Percentiles rank a stretch among this genome's conserved stretches.
These are phyloP conservation scores for Parazoanthus swiftii DNA, from an alignment of 92 coral and sea anemone species.

Conservation along the genomic window DNA sequence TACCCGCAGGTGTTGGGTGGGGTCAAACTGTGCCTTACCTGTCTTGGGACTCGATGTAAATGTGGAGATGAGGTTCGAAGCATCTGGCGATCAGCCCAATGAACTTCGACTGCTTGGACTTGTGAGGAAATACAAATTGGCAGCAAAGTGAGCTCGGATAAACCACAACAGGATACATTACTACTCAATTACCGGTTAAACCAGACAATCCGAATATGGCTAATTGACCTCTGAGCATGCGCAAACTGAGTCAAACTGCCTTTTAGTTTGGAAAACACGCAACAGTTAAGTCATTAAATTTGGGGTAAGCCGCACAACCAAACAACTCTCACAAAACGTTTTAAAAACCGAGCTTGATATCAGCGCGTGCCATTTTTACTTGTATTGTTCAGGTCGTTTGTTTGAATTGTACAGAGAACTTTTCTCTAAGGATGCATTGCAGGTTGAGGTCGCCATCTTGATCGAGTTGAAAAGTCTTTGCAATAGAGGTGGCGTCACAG, in stretches of 20 bases:
- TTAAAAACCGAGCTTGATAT: background rate
- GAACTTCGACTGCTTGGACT: constrained; percentile 90
- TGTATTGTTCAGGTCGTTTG: too few relatives aligned
- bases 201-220: background rate
- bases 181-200: background rate
- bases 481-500: too few relatives aligned
- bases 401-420: too few relatives aligned
- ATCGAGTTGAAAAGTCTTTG: too few relatives aligned
- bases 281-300: too few relatives aligned
- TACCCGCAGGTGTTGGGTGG: background rate
- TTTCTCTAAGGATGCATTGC: too few relatives aligned
- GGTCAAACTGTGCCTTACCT: constrained; percentile 55
- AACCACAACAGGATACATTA: too few relatives aligned
- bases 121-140: background rate
- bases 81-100: constrained; percentile 94
- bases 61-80: constrained; percentile 95
- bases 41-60: constrained; percentile 96
- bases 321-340: background rate
- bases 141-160: background rate
- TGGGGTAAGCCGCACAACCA: background rate
- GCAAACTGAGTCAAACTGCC: too few relatives aligned
- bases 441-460: too few relatives aligned
- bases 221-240: too few relatives aligned
- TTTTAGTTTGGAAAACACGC: too few relatives aligned
- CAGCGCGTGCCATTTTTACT: too few relatives aligned